phyloP scores from a whole-genome alignment of 2,797 vertebrate species.

The Sebastes glaucus region DNA sequence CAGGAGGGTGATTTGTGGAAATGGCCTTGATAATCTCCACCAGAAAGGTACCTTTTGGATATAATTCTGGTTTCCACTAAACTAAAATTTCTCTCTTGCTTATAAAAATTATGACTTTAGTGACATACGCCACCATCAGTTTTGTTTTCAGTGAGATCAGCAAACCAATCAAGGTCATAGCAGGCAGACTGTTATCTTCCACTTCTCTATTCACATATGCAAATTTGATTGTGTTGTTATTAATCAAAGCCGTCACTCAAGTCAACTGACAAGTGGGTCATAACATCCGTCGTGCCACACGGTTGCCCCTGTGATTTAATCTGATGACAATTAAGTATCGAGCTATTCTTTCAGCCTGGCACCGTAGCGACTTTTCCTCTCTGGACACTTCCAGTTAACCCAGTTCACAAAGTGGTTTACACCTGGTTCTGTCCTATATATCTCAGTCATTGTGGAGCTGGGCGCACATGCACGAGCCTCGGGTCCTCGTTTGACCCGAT shows the following conservation, averaged over 20 bases:
- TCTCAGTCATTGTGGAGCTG: not conserved
- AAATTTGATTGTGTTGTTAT: slow-evolving; percentile 52
- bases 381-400: slow-evolving; percentile 13
- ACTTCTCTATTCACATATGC: slow-evolving; percentile 31
- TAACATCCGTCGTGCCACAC: slow-evolving; percentile 9
- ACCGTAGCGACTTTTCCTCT: not conserved
- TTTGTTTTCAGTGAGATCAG: not conserved
- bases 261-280: slow-evolving; percentile 49
- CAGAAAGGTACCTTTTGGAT: not conserved
- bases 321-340: slow-evolving; percentile 14
- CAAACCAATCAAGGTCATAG: slow-evolving; percentile 35
- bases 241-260: slow-evolving; percentile 58
- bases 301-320: slow-evolving; percentile 35
- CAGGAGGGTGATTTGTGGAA: not conserved
- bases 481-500: not conserved
- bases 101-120: not conserved
- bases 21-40: not conserved
- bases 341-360: not conserved
- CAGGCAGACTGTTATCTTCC: slow-evolving; percentile 6
- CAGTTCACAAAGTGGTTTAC: not conserved
- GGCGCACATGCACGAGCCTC: not conserved
- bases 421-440: not conserved
- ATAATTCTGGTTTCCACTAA: not conserved
- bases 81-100: not conserved
- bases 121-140: not conserved